A percentile compares a stretch with the other conserved stretches of the same genome.
Evolutionary conservation across 2,888 invertebrate species (phyloP).

Genomic region (Nephrotoma appendiculata): DNA sequence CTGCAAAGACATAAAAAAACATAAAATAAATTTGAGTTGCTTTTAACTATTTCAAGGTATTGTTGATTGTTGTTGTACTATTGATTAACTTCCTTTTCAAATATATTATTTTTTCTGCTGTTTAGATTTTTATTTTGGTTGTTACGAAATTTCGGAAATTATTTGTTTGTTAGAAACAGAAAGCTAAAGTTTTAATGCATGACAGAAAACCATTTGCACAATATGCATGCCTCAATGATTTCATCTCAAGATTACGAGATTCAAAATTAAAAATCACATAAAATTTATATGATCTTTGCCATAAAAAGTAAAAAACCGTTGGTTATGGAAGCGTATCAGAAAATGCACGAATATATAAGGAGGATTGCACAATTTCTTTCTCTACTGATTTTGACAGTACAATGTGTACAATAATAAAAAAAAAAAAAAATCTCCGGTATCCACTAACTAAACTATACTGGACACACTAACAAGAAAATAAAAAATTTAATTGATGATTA

Average conservation of each 20-base stretch:
- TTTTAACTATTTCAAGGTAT: background rate
- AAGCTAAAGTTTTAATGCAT: background rate
- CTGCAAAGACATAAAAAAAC: slow-evolving; percentile 33
- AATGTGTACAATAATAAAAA: background rate
- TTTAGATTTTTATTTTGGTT: background rate
- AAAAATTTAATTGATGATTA: background rate
- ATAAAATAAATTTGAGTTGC: background rate
- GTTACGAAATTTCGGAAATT: background rate
- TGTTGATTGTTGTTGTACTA: background rate
- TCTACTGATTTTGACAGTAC: background rate
- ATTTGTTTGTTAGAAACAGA: background rate
- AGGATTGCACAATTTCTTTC: background rate
- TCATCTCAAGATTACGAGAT: background rate
- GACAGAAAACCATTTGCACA: background rate
- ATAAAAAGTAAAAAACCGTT: background rate
- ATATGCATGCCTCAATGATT: background rate
- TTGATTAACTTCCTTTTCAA: background rate
- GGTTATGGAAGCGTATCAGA: background rate
- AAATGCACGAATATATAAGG: background rate
- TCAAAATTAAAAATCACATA: background rate
- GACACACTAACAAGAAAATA: background rate
- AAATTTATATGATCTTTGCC: background rate
- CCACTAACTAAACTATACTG: too few relatives aligned
- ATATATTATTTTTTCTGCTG: background rate
- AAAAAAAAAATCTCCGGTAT: background rate